phyloP scores from a whole-genome alignment of 2,888 invertebrate species.

The Hermaeophaga mercurialis region DNA sequence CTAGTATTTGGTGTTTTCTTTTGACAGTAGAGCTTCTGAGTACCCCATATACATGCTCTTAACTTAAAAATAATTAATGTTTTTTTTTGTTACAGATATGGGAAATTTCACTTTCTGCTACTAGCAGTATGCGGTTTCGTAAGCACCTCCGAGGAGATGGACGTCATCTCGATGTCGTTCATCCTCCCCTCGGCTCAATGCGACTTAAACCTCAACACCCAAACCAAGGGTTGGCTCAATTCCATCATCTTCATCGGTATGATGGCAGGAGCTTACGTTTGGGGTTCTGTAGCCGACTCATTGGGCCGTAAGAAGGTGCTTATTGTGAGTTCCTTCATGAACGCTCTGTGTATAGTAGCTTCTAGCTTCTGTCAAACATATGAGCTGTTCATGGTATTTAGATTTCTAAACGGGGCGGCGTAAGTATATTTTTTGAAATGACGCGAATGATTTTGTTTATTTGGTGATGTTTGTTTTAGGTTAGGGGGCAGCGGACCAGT shows the following conservation, averaged over 20 bases:
- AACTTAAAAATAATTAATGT: too few relatives aligned
- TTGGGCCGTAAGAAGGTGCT: constrained; percentile 86
- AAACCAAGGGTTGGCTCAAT: constrained; percentile 80
- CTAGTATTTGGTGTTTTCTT: too few relatives aligned
- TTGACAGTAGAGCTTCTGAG: too few relatives aligned
- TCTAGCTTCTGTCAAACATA: constrained; percentile 90
- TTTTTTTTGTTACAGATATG: constrained; percentile 65
- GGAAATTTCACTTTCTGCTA: constrained; percentile 86
- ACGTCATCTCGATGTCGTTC: constrained; percentile 94
- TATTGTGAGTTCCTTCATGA: constrained; percentile 87
- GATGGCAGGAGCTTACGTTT: constrained; percentile 93
- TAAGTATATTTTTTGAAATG: constrained; percentile 64
- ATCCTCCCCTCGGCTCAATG: constrained; percentile 92
- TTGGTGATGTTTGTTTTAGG: constrained; percentile 58
- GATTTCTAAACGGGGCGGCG: constrained; percentile 93
- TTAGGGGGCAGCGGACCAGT: constrained; percentile 90
- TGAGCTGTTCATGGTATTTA: constrained; percentile 86
- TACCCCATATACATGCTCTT: too few relatives aligned
- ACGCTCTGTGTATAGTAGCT: constrained; percentile 86
- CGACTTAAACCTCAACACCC: constrained; percentile 84
- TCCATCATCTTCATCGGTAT: constrained; percentile 72
- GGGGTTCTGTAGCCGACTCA: constrained; percentile 91
- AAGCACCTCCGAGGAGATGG: constrained; percentile 94
- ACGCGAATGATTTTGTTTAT: neutral
- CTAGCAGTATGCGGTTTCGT: constrained; percentile 92